Evolutionary conservation across 2,888 invertebrate genomes (phyloP), one percentile per base, ranked within the genome.

Genomic region (Orchesella flavescens): DNA sequence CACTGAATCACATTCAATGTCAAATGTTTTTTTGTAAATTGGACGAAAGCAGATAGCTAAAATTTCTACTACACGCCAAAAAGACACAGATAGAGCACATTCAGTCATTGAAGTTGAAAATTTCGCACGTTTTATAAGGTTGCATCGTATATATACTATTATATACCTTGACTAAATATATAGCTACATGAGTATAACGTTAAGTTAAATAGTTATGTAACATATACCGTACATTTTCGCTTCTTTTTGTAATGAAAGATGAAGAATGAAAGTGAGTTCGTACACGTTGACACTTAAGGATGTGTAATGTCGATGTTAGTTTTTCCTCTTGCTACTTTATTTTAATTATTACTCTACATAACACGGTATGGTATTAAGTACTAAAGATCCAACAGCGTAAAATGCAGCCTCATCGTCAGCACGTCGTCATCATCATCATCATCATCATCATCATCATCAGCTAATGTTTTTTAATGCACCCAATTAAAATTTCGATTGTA

Each of bases 71-170:
- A 46, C 66, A 66, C 44, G 66, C 44, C 66, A 63, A 77, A 71
- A 83, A 79, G 78, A 74, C 83, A 83, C 83, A 79, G 73, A 83
- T 83, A 83, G 83, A 83, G 83, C 78, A 83, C 83, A 83, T 83
- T 83, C 83, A 83, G 83, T 83, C 83, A 77, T 59, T 65, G 21
- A 68, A 55, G 24, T 75, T 65, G 46, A 74, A 72, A 24, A 72
- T 72, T 72, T 72, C 72, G 68, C 68, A 68, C 46, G 49, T 59
- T 19, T 19, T 34, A 23, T 17, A 73, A 71, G 17, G 34, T 57
- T 53, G n/a, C 53, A 53, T 53, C 21, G n/a, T 57, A 19, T 57
- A 57, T 17, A 57, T 21, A 57, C 9, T 53, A 53, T n/a, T 53
- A 53, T 53, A 13, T 53, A 15, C n/a, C 61, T 61, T 7, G 7